phyloP scores from a whole-genome alignment of 2,113 vertebrate species.

The Neolamprologus toae region DNA sequence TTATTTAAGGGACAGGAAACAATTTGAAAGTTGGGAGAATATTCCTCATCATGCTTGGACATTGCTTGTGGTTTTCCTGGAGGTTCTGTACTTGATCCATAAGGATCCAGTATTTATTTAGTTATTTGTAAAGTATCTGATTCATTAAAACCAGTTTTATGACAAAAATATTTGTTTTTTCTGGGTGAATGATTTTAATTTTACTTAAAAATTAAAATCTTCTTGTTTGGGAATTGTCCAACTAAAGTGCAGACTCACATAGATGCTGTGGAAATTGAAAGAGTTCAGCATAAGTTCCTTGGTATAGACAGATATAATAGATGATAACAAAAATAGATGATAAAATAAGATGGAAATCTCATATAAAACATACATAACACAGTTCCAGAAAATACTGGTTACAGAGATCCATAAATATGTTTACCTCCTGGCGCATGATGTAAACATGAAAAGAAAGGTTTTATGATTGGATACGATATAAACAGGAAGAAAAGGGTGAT shows the following conservation, averaged over 20 bases:
- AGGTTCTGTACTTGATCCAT: background rate
- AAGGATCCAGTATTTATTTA: accelerated
- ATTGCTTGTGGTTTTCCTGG: background rate
- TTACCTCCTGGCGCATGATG: background rate
- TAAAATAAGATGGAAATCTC: background rate
- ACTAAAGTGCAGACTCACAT: background rate
- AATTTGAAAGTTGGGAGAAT: background rate
- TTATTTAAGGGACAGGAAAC: background rate
- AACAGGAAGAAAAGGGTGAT: background rate
- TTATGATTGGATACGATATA: background rate
- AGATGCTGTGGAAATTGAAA: background rate
- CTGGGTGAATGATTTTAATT: background rate
- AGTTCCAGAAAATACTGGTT: background rate
- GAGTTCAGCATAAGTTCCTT: accelerated
- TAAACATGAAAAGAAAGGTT: background rate
- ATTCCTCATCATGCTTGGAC: background rate
- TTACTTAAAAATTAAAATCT: accelerated
- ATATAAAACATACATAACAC: background rate
- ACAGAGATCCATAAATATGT: background rate
- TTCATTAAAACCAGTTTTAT: background rate
- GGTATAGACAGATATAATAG: accelerated
- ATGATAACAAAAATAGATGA: accelerated
- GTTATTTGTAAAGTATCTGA: background rate
- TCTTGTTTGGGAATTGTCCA: background rate
- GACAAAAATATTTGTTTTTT: background rate